phyloP scores from a whole-genome alignment of 2,113 vertebrate species.

The Laticauda laticaudata region DNA sequence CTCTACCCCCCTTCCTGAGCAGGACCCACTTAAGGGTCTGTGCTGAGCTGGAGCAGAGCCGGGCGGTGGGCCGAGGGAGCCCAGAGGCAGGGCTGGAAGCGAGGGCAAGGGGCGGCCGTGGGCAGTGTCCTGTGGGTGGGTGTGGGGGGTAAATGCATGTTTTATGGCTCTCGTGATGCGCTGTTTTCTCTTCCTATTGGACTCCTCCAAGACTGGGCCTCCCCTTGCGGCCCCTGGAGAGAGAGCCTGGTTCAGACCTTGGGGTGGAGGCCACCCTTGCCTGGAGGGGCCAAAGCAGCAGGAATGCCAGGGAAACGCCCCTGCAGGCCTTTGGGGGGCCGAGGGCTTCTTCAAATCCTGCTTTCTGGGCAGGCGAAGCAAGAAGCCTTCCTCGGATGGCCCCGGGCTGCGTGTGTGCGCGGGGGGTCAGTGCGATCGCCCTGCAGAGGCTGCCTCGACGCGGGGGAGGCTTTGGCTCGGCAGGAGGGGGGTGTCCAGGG shows the following conservation, averaged over 20 bases:
- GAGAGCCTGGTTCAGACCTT: background rate
- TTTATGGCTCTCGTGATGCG: too few relatives aligned
- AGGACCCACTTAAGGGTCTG: too few relatives aligned
- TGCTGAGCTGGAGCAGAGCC: too few relatives aligned
- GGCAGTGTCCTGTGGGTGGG: too few relatives aligned
- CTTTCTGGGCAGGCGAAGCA: background rate
- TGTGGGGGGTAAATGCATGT: too few relatives aligned
- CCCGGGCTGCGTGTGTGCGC: background rate
- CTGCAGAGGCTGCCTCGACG: fast-evolving
- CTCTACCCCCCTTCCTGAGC: too few relatives aligned
- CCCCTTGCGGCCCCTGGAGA: background rate
- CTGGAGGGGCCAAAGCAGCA: background rate
- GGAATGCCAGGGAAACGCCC: background rate
- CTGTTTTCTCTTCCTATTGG: too few relatives aligned
- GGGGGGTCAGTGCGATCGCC: background rate
- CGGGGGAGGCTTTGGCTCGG: background rate
- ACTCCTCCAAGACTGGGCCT: too few relatives aligned
- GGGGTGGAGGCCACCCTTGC: background rate
- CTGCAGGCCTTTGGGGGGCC: background rate
- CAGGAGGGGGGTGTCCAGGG: background rate
- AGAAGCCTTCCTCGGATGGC: background rate
- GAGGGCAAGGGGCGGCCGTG: too few relatives aligned
- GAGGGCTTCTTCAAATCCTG: background rate
- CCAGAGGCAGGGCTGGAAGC: too few relatives aligned
- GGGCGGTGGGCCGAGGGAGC: too few relatives aligned